Base-by-base conservation (phyloP, 2,888 invertebrate genomes). In the Leptinotarsa haldemani region DNA sequence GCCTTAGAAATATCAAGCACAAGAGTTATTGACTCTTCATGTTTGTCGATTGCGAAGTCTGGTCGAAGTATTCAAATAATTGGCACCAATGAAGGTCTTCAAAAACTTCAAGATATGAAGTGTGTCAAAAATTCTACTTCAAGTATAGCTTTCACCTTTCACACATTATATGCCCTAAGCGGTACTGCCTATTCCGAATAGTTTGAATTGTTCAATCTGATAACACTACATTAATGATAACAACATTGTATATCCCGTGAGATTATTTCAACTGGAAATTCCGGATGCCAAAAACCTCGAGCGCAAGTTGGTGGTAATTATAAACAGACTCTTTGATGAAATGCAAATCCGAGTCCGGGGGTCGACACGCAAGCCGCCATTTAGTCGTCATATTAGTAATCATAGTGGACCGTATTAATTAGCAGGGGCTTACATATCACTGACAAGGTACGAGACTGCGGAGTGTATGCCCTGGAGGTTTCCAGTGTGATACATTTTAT, bases 281-380 rank as follows among this genome's bases (percentile, higher is more conserved):
- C 20, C 15, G 20, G 40, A 13, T 22, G 4, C 20, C 2, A 13
- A 13, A 20, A 22, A 9, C 56, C 22, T 22, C 56, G 22, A 56
- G 20, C 22, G 22, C 56, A 56, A 13, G 56, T 15, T 56, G 13
- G 22, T 56, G 20, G 56, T 56, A 20, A 20, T 15, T 22, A 67
- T 66, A 80, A 81, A 80, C 79, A 79, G 77, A 68, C 71, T 67
- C 74, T 75, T 79, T 80, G 79, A 81, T 81, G 80, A 79, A 81
- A 80, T 81, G 80, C 77, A 80, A 80, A 80, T 80, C 78, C 73
- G 68, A 77, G 16, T 71, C 30, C 75, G 77, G 70, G 77, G 78
- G 77, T 79, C 79, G 79, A 77, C 82, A 82, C 80, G 82, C 82
- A 75, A 81, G 72, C 78, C 77, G 75, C 72, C 79, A 79, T 80